Percentiles rank a stretch among this genome's conserved stretches.
These are phyloP conservation scores for Drosophila mimica DNA, from an alignment of 2,888 invertebrate species.

Conservation along the genomic window DNA sequence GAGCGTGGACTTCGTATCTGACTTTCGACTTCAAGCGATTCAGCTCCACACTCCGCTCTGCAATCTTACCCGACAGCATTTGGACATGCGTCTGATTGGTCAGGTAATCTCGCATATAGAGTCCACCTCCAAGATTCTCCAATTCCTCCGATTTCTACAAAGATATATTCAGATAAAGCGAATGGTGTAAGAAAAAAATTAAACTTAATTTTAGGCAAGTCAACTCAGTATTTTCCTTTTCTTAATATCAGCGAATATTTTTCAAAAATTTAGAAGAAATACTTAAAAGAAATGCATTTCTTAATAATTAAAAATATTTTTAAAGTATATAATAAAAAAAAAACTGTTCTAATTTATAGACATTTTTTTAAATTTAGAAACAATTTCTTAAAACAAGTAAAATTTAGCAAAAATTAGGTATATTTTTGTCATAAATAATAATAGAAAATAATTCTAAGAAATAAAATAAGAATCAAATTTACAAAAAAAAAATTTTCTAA, in stretches of 20 bases:
- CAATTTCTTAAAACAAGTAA: too few relatives aligned
- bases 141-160: conserved; percentile 33
- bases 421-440: too few relatives aligned
- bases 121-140: conserved; percentile 35
- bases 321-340: too few relatives aligned
- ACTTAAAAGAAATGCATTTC: too few relatives aligned
- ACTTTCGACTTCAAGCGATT: conserved; percentile 21
- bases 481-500: background rate
- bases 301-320: too few relatives aligned
- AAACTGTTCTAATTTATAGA: too few relatives aligned
- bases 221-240: background rate
- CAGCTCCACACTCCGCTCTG: conserved; percentile 43
- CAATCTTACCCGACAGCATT: conserved; percentile 26
- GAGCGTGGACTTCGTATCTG: conserved; percentile 27
- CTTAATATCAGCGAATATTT: too few relatives aligned
- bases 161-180: background rate
- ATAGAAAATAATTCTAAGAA: too few relatives aligned
- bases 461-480: background rate
- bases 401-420: too few relatives aligned
- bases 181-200: background rate
- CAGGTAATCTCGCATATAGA: conserved; percentile 43
- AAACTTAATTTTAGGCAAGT: background rate
- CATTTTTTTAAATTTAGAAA: too few relatives aligned
- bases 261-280: too few relatives aligned
- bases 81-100: conserved; percentile 3